Base-by-base conservation (phyloP, 2,113 vertebrate genomes). In the Trogon surrucura region DNA sequence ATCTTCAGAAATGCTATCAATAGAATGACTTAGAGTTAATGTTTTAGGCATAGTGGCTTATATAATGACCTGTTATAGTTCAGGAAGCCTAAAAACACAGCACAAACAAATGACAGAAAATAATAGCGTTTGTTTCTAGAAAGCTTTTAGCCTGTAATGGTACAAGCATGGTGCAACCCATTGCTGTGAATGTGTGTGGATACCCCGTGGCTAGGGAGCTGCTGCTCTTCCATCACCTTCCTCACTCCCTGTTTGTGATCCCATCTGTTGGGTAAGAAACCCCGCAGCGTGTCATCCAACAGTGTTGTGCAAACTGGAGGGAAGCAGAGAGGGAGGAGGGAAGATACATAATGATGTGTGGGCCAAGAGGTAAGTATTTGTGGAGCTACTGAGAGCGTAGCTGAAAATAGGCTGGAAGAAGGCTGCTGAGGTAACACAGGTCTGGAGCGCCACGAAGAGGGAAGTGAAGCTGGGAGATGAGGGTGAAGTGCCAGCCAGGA, bases 211-310 rank as follows among this genome's bases (percentile, higher is more conserved):
- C 45, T 78, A 80, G 60, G 48, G 72, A 93, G 44, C 88, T 93
- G 88, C 79, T 94, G 85, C 54, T 94, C 44, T 90, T 77, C 83
- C 70, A 48, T 81, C 79, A 67, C 64, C 65, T 87, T 88, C 82
- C 64, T 93, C 57, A 65, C 30, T 81, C 81, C 60, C 79, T 81
- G 51, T 94, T 84, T 95, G 58, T 67, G 82, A 94, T 90, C 69
- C 83, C 87, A 91, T 79, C 82, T 90, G 73, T 91, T 91, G 83
- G 71, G 78, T 85, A 89, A 70, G 65, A 87, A 57, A 66, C 61
- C 48, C 80, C 45, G 70, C 66, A 91, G 80, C 36, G 3, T 85
- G 79, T 85, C 6, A 2, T 72, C 60, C 84, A 87, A 47, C 26
- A 60, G 48, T 38, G 22, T n/a, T 66, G 20, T 78, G 67, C 94